Evolutionary conservation across 2,113 vertebrate species (phyloP).

Genomic region (Gopherus evgoodei): DNA sequence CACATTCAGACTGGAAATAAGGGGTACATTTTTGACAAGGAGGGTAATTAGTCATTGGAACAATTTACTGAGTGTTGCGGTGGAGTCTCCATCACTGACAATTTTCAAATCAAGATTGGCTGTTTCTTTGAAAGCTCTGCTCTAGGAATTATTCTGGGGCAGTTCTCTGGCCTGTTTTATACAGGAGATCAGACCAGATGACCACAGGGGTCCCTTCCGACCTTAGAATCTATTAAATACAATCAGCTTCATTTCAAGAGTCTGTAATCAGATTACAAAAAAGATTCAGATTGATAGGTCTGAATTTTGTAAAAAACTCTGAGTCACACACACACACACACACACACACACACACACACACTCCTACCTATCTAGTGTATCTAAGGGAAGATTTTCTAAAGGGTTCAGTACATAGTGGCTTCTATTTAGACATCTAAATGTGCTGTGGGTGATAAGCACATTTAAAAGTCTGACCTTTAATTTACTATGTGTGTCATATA

Average conservation of each 20-base stretch:
- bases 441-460: not conserved
- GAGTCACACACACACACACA: not conserved
- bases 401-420: not conserved
- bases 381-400: not conserved
- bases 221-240: not conserved
- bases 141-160: not conserved
- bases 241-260: not conserved
- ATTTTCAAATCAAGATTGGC: not conserved
- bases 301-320: constrained; percentile 5
- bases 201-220: not conserved
- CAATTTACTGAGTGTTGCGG: not conserved
- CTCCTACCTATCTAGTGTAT: not conserved
- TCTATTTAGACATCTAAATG: not conserved
- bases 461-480: not conserved
- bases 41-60: not conserved
- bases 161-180: not conserved
- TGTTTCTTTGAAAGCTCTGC: not conserved
- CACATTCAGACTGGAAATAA: not conserved
- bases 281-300: not conserved
- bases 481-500: not conserved
- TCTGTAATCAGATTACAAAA: constrained; percentile 16
- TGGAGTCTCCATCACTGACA: not conserved
- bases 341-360: not conserved
- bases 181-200: not conserved
- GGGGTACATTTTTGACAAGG: not conserved